These are phyloP conservation scores for Dryobota labecula DNA, from an alignment of 2,888 invertebrate species.

Conservation along the genomic window DNA sequence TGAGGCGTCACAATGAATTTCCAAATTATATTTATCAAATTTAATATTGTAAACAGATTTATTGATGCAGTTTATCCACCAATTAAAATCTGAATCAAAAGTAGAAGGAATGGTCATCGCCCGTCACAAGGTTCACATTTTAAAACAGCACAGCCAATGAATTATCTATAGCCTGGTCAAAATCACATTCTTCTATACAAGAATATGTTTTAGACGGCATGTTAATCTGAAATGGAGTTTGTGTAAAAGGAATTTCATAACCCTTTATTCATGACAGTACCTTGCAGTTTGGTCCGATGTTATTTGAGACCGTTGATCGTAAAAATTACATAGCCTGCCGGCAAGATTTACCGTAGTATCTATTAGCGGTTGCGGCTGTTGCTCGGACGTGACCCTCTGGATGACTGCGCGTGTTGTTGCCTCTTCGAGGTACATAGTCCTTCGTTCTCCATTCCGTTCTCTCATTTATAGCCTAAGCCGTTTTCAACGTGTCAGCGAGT, in stretches of 20 bases:
- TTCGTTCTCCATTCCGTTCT: too few relatives aligned
- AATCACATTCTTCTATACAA: not conserved
- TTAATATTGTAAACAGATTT: not conserved
- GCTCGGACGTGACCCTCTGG: too few relatives aligned
- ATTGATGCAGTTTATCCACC: not conserved
- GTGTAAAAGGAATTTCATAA: not conserved
- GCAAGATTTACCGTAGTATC: conserved; percentile 1
- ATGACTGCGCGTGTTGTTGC: too few relatives aligned
- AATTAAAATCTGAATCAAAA: not conserved
- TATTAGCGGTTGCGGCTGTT: conserved; percentile 8
- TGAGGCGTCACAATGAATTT: not conserved
- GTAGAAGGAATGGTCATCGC: not conserved
- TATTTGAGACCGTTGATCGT: conserved; percentile 13
- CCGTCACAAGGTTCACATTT: not conserved
- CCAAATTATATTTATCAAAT: not conserved
- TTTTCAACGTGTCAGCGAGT: too few relatives aligned
- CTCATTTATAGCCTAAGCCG: too few relatives aligned
- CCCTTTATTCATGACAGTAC: conserved; percentile 10
- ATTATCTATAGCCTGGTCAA: conserved; percentile 13
- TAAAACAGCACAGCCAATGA: not conserved
- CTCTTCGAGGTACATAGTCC: too few relatives aligned
- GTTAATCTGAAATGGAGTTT: conserved; percentile 10
- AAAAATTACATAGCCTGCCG: conserved; percentile 4
- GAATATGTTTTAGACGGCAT: conserved; percentile 4
- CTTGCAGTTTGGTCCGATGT: conserved; percentile 14